Percentiles rank a stretch among this genome's conserved stretches.
Conservation (phyloP, 2,113 vertebrate genomes). For the Xiphophorus hellerii region DNA sequence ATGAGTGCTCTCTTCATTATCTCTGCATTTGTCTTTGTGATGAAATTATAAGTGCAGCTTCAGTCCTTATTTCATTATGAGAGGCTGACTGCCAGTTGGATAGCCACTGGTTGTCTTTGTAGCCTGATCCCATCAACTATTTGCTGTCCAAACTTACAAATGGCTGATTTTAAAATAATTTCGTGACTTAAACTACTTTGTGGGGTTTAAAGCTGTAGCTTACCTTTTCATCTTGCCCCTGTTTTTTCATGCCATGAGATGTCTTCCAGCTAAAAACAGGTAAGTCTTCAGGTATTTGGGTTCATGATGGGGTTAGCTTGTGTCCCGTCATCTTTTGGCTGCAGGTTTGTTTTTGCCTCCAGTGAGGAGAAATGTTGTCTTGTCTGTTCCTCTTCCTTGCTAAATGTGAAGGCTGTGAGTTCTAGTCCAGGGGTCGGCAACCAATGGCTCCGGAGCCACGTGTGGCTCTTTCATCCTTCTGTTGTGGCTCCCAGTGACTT, state of each 20-base stretch:
- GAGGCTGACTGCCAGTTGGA: slow-evolving; percentile 46
- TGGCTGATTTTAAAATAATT: not conserved
- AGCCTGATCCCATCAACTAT: slow-evolving; percentile 35
- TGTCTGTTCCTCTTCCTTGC: not conserved
- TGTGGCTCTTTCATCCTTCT: too few relatives aligned
- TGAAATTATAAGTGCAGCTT: slow-evolving; percentile 53
- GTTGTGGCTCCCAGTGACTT: too few relatives aligned
- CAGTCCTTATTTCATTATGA: slow-evolving; percentile 53
- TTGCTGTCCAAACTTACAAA: slow-evolving; percentile 16
- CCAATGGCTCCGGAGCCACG: too few relatives aligned
- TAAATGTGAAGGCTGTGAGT: not conserved
- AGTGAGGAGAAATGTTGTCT: not conserved
- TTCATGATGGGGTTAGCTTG: slow-evolving; percentile 7
- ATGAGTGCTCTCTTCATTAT: slow-evolving; percentile 47
- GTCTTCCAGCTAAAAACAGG: slow-evolving; percentile 1
- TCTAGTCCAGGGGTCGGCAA: too few relatives aligned
- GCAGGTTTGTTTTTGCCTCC: not conserved
- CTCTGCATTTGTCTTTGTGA: slow-evolving; percentile 54
- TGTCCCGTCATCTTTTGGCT: not conserved
- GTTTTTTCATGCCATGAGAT: not conserved
- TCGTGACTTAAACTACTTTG: not conserved
- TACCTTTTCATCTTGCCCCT: not conserved
- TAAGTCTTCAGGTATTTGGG: not conserved
- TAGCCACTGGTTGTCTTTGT: slow-evolving; percentile 29
- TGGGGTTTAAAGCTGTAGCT: slow-evolving; percentile 1